Evolutionary conservation across 2,797 vertebrate species (phyloP).

Genomic region (Graptemys geographica): DNA sequence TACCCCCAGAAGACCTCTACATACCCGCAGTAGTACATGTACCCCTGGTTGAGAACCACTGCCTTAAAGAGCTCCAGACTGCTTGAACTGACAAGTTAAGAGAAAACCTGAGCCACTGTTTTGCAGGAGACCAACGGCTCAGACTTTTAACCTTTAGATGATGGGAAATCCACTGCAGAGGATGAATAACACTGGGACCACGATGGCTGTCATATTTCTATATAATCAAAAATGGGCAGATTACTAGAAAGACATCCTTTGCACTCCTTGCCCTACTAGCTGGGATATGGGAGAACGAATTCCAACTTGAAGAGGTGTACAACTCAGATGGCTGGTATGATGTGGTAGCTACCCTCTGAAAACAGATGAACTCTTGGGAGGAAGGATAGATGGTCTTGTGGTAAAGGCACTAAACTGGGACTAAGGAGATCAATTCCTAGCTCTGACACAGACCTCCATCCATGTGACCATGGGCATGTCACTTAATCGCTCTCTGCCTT

Average conservation of each 20-base stretch:
- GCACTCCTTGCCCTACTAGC: not conserved
- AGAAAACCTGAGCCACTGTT: not conserved
- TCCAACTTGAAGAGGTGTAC: not conserved
- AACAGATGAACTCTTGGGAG: not conserved
- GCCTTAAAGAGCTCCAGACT: not conserved
- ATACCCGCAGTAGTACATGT: too few relatives aligned
- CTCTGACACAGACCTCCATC: not conserved
- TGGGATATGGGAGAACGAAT: not conserved
- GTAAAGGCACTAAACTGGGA: not conserved
- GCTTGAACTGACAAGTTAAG: not conserved
- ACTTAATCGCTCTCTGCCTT: not conserved
- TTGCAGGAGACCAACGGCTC: not conserved
- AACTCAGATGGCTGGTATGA: not conserved
- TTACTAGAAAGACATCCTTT: fast-evolving
- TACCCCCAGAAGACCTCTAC: too few relatives aligned
- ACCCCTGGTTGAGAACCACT: too few relatives aligned
- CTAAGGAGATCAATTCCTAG: not conserved
- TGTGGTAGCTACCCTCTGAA: not conserved
- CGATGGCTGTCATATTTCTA: not conserved
- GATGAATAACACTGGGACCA: fast-evolving
- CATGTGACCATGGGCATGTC: not conserved
- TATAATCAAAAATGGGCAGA: not conserved
- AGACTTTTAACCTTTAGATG: not conserved
- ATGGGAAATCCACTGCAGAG: not conserved
- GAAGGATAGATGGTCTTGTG: not conserved